Evolutionary conservation across 2,888 invertebrate genomes (phyloP), one percentile per base, ranked within the genome.

Genomic region (Drosophila ustulata): DNA sequence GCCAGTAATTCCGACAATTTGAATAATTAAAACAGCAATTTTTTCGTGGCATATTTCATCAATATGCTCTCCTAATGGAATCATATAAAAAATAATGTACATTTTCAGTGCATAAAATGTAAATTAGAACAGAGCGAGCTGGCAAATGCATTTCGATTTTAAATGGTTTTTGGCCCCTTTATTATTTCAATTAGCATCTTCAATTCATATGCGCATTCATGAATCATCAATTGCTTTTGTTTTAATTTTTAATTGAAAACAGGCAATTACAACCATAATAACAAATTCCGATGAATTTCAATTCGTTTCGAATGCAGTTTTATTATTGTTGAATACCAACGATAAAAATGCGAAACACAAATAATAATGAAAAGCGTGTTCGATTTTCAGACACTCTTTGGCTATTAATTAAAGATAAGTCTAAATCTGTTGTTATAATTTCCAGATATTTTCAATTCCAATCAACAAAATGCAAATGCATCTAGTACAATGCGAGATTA

Each of bases 171-270:
- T 13, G 34, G 34, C 25, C n/a, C 25, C 13, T 49, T 34, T 43
- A 53, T 71, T 53, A 57, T 49, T 58, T 47, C 4, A 28, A 46
- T 55, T 53, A 57, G 53, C 52, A 30, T 46, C 50, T 53, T 68
- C 34, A 67, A 61, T 67, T 53, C 41, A 61, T 73, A 39, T 4
- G 41, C 26, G 34, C 26, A 52, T 51, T 63, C 41, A 39, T 47
- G 25, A 47, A 47, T 53, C 53, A 25, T 39, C 51, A 46, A 55
- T 55, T 32, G 46, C 26, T 7, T 9, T 23, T 43, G 30, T 39
- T 43, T 55, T 46, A 63, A 39, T 39, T 43, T 55, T 46, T 68
- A 39, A 66, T 73, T 74, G 34, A 45, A 52, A 39, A 8, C 28
- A 32, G 50, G 30, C 53, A 30, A 30, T 18, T 18, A 18, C 18